Percentiles rank a stretch among this genome's conserved stretches.
Evolutionary conservation across 2,888 invertebrate species (phyloP).

Genomic region (Gryllus longicercus): DNA sequence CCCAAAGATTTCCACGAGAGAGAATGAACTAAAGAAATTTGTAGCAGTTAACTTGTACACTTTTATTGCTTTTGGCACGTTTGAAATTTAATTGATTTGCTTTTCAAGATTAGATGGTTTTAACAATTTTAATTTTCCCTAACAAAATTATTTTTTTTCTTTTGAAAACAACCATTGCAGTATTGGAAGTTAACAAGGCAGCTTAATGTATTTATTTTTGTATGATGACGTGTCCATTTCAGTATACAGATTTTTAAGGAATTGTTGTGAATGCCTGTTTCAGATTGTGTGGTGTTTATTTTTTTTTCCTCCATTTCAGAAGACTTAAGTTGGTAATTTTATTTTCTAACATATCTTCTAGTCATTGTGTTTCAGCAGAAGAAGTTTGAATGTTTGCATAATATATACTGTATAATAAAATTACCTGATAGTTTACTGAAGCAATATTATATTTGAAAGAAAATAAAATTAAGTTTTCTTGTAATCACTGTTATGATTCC

Average conservation of each 20-base stretch:
- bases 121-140: not conserved
- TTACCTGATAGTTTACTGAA: conserved; percentile 11
- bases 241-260: not conserved
- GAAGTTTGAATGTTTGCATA: conserved; percentile 7
- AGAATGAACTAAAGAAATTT: too few species aligned
- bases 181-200: conserved; percentile 4
- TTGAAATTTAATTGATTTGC: too few species aligned
- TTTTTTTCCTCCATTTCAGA: not conserved
- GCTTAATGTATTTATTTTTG: conserved; percentile 10
- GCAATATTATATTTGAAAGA: conserved; percentile 5
- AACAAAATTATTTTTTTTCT: not conserved
- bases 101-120: not conserved
- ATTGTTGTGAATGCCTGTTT: not conserved
- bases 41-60: too few species aligned
- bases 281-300: not conserved
- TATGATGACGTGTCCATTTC: conserved; percentile 2
- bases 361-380: not conserved
- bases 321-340: conserved; percentile 9
- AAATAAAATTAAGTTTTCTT: not conserved
- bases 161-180: not conserved
- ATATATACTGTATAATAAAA: conserved; percentile 7
- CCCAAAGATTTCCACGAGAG: too few species aligned
- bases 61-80: too few species aligned
- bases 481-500: not conserved
- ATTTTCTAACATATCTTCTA: conserved; percentile 17